A percentile compares a stretch with the other conserved stretches of the same genome.
Evolutionary conservation across 2,888 invertebrate genomes (phyloP).

Genomic region (Drosophila diplacantha): DNA sequence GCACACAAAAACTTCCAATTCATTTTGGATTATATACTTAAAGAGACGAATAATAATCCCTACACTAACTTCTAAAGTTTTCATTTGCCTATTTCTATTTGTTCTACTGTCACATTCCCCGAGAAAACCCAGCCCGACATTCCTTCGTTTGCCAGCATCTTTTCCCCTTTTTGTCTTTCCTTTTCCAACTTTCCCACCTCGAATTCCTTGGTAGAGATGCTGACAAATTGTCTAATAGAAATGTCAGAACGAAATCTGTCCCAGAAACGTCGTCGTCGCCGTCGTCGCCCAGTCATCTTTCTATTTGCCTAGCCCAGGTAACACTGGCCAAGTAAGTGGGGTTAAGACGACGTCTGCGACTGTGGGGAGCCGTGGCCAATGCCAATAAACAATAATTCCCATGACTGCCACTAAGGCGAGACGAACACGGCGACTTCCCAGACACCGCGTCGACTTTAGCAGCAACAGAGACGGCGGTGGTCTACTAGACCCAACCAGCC

Average conservation of each 20-base stretch:
- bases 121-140: background rate
- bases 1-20: background rate
- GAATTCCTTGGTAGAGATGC: conserved; percentile 20
- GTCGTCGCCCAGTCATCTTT: conserved; percentile 25
- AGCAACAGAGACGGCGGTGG: conserved; percentile 51
- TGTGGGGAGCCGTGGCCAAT: conserved; percentile 66
- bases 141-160: conserved; percentile 6
- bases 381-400: conserved; percentile 74
- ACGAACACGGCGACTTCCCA: conserved; percentile 70
- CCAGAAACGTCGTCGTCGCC: conserved; percentile 35
- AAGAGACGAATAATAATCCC: background rate
- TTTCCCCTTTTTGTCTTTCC: background rate
- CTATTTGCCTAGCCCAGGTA: conserved; percentile 34
- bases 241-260: conserved; percentile 43
- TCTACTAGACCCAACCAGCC: conserved; percentile 63
- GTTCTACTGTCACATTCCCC: background rate
- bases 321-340: conserved; percentile 15
- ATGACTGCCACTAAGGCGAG: conserved; percentile 71
- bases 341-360: conserved; percentile 25
- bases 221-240: conserved; percentile 38
- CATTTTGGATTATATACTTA: background rate
- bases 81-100: background rate
- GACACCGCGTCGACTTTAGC: conserved; percentile 59
- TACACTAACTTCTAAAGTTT: background rate
- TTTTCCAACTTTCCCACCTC: conserved; percentile 20